phyloP scores from a whole-genome alignment of 2,888 invertebrate genomes.

The Nomada fucata region DNA sequence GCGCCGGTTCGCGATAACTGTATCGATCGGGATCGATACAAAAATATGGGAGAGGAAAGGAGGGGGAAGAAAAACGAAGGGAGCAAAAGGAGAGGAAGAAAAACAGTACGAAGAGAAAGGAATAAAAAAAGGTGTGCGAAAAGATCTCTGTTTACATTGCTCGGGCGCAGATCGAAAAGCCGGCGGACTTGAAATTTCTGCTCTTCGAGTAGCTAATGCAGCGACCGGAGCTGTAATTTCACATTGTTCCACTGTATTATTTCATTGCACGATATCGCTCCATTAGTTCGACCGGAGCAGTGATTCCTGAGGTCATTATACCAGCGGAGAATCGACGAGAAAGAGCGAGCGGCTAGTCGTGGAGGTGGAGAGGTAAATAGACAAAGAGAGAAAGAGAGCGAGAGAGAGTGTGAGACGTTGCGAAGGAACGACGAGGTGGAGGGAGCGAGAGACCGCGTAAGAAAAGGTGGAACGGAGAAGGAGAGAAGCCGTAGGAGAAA shows the following conservation, averaged over 20 bases:
- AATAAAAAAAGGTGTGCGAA: too few relatives aligned
- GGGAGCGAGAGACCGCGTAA: too few relatives aligned
- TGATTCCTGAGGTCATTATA: slow-evolving; percentile 60
- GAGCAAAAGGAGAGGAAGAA: background rate
- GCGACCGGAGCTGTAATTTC: slow-evolving; percentile 51
- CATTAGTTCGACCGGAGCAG: slow-evolving; percentile 63
- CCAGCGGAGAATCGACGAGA: slow-evolving; percentile 58
- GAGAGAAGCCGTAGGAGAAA: slow-evolving; percentile 20
- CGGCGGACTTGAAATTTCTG: slow-evolving; percentile 40
- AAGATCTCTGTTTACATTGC: background rate
- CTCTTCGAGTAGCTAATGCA: slow-evolving; percentile 11
- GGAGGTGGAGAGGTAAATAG: slow-evolving; percentile 19
- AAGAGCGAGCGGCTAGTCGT: slow-evolving; percentile 46
- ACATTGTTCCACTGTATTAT: slow-evolving; percentile 60
- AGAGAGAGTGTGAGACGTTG: slow-evolving; percentile 8
- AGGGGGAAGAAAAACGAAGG: background rate
- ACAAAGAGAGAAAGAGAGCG: slow-evolving; percentile 23
- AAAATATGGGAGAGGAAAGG: background rate
- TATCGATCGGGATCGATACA: background rate
- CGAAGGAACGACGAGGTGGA: too few relatives aligned
- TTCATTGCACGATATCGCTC: slow-evolving; percentile 65
- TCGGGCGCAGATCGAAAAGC: background rate
- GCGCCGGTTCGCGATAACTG: slow-evolving; percentile 26
- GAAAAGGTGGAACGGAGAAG: background rate
- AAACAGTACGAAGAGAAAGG: background rate